phyloP scores from a whole-genome alignment of 2,113 vertebrate genomes.

The Acrocephalus kingi region DNA sequence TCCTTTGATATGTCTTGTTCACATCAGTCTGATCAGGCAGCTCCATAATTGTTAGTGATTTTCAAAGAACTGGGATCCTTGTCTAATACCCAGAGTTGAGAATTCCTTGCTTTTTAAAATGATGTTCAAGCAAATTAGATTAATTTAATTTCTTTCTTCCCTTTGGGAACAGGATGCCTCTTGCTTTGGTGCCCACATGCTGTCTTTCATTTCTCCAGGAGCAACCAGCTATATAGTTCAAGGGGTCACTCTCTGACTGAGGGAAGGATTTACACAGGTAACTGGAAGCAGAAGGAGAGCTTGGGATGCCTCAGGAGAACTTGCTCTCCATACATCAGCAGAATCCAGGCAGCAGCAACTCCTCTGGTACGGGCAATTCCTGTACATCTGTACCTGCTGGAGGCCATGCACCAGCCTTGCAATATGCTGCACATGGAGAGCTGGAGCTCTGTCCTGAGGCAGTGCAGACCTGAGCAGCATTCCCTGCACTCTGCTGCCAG shows the following conservation, averaged over 20 bases:
- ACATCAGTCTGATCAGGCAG: constrained; percentile 69
- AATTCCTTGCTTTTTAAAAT: constrained; percentile 66
- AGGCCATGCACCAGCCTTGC: not conserved
- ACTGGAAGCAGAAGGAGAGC: not conserved
- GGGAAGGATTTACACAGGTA: not conserved
- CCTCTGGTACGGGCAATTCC: not conserved
- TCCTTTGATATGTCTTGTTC: constrained; percentile 68
- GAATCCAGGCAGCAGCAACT: not conserved
- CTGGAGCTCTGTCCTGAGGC: not conserved
- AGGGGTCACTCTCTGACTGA: not conserved
- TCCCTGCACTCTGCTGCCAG: not conserved
- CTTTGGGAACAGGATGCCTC: constrained; percentile 29
- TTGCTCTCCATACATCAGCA: not conserved
- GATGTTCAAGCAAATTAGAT: constrained; percentile 70
- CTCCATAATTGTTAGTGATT: constrained; percentile 71
- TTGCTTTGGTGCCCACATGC: constrained; percentile 29
- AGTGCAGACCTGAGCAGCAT: not conserved
- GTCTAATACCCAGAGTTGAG: constrained; percentile 12
- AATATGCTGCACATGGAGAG: not conserved
- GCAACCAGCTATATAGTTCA: not conserved
- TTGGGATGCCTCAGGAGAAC: not conserved
- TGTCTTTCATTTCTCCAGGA: constrained; percentile 19
- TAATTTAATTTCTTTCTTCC: constrained; percentile 66
- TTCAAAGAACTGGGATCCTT: constrained; percentile 68
- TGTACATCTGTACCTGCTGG: not conserved